Evolutionary conservation across 2,888 invertebrate genomes (phyloP).

Genomic region (Lagria hirta): DNA sequence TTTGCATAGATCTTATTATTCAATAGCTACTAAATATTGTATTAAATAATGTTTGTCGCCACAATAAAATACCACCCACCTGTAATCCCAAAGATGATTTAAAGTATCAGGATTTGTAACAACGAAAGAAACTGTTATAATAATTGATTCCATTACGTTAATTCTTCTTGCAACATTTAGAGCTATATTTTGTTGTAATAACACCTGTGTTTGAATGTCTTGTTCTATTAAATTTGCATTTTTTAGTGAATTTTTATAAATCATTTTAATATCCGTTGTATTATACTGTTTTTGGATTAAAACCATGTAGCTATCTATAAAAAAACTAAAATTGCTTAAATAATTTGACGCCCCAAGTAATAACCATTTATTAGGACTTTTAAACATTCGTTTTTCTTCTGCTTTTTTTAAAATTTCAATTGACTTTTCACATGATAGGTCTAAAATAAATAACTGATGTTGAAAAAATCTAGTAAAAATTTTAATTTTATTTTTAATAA

Average conservation of each 20-base stretch:
- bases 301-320: conserved; percentile 38
- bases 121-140: conserved; percentile 43
- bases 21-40: too few relatives aligned
- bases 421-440: too few relatives aligned
- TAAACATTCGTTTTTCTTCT: conserved; percentile 32
- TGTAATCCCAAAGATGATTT: conserved; percentile 54
- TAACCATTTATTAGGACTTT: conserved; percentile 40
- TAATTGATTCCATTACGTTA: conserved; percentile 41
- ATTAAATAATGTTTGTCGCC: too few relatives aligned
- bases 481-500: too few relatives aligned
- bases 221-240: conserved; percentile 23
- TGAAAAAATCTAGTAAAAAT: too few relatives aligned
- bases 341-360: conserved; percentile 21
- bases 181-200: conserved; percentile 26
- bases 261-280: conserved; percentile 29
- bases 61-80: too few relatives aligned
- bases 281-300: conserved; percentile 26
- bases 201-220: too few relatives aligned
- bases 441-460: too few relatives aligned
- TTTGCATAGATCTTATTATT: too few relatives aligned
- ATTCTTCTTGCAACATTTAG: conserved; percentile 31
- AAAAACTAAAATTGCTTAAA: conserved; percentile 29
- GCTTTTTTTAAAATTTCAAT: too few relatives aligned
- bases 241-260: conserved; percentile 35
- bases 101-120: conserved; percentile 50